Conservation (phyloP, 2,888 invertebrate genomes). For the Phorcus lineatus region DNA sequence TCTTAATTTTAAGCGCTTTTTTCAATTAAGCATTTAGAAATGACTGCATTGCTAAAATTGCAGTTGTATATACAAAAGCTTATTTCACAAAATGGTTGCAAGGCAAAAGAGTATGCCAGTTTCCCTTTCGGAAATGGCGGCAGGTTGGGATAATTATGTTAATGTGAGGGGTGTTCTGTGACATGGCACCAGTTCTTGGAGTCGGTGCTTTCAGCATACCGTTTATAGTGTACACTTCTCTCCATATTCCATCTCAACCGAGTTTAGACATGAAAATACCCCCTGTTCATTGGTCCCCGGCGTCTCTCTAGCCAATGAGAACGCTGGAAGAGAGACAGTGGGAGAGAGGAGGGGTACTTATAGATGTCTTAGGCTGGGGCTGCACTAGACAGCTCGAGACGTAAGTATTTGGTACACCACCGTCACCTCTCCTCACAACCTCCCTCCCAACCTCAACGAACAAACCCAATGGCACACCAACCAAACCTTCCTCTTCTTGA, state of each 20-base stretch:
- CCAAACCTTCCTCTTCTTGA: too few species aligned
- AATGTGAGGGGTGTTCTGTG: too few species aligned
- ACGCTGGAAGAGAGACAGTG: not conserved
- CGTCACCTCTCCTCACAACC: not conserved
- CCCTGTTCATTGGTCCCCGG: not conserved
- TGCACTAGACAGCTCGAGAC: not conserved
- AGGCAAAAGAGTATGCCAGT: too few species aligned
- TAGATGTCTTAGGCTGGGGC: not conserved
- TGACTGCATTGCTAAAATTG: too few species aligned
- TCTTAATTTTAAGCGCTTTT: too few species aligned
- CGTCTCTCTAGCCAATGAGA: not conserved
- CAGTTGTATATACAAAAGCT: too few species aligned
- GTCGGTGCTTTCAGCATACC: not conserved
- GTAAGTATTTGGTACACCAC: slow-evolving; percentile 14
- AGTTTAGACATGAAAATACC: not conserved
- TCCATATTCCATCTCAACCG: not conserved
- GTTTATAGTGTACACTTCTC: not conserved
- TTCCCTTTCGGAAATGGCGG: too few species aligned
- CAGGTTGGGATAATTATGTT: too few species aligned
- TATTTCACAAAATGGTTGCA: too few species aligned
- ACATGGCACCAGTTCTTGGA: not conserved
- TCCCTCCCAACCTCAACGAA: not conserved
- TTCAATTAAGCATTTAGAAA: too few species aligned
- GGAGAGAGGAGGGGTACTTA: not conserved
- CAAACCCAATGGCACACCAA: too few species aligned